Percentiles rank a stretch among this genome's conserved stretches.
These are phyloP conservation scores for Lepidonotus clava DNA, from an alignment of 2,888 invertebrate genomes.

Conservation along the genomic window DNA sequence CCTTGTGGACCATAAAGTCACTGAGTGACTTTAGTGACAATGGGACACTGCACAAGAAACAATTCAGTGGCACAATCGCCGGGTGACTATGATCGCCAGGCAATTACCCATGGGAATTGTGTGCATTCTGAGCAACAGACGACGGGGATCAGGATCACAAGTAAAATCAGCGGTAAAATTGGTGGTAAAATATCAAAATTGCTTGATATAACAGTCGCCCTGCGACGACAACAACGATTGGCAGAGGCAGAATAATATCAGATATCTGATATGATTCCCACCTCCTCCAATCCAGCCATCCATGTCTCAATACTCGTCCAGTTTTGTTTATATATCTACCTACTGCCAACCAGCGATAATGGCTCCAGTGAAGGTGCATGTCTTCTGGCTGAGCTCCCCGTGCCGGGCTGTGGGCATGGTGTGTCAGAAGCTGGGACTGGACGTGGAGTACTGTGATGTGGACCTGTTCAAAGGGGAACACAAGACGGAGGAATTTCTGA, in stretches of 20 bases:
- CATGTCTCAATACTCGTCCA: not conserved
- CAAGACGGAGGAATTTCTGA: constrained; percentile 67
- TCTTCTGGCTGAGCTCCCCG: constrained; percentile 69
- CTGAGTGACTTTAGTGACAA: too few relatives aligned
- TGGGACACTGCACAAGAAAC: too few relatives aligned
- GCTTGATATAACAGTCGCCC: not conserved
- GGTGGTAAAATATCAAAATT: not conserved
- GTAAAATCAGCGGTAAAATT: too few relatives aligned
- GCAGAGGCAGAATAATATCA: too few relatives aligned
- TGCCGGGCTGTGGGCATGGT: constrained; percentile 75
- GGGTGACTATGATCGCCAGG: too few relatives aligned
- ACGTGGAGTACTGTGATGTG: constrained; percentile 71
- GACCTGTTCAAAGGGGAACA: constrained; percentile 70
- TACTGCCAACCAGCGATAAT: not conserved
- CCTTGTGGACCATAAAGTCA: too few relatives aligned
- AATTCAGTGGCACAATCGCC: too few relatives aligned
- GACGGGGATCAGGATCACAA: too few relatives aligned
- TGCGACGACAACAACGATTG: too few relatives aligned
- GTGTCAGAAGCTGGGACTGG: constrained; percentile 71
- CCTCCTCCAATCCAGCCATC: not conserved
- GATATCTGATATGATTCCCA: too few relatives aligned
- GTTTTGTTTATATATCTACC: not conserved
- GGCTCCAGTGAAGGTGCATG: constrained; percentile 60
- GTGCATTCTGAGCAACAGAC: too few relatives aligned
- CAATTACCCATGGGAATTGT: too few relatives aligned